Evolutionary conservation across 2,888 invertebrate genomes (phyloP), one percentile per base, ranked within the genome.

Genomic region (Gonocerus acuteangulatus): DNA sequence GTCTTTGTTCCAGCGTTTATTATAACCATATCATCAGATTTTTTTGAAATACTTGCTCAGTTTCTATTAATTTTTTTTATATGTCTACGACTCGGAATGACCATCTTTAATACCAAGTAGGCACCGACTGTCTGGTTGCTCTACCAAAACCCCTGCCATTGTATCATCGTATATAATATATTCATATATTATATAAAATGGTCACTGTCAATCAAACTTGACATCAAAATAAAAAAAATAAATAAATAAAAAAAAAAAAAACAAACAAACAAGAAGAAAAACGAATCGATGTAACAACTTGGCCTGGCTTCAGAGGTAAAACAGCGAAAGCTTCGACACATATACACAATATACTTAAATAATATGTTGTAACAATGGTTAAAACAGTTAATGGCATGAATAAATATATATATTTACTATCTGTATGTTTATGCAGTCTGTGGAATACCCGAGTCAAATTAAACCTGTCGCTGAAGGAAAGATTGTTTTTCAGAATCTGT

Each of bases 401-500:
- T 64, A 64, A 64, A 64, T 64, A 64, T 64, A 56, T 64, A 60
- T 64, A 62, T 64, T 61, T 52, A 58, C 54, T 61, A 61, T 63
- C 48, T 52, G 61, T 62, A 61, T 64, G 60, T 62, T 48, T 59
- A 60, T 64, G 65, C 65, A 65, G 65, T 65, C 65, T 65, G 65
- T 65, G 65, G 59, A 63, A 39, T 65, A 65, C 65, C 65, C 65
- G 65, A 65, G 63, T 63, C 27, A 65, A 65, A 65, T 63, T 61
- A 65, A 65, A 65, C 63, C 65, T 63, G 65, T 65, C 56, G 60
- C 62, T 62, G 62, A 59, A 65, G 65, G 63, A 65, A 65, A 65
- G 61, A 65, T 62, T 65, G 62, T 65, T 65, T 63, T 63, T 57
- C 47, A 47, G 44, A 47, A 19, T 47, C 45, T 57, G 32, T 47